Conservation (phyloP, 2,888 invertebrate species). For the Sphaeridia pumilis region DNA sequence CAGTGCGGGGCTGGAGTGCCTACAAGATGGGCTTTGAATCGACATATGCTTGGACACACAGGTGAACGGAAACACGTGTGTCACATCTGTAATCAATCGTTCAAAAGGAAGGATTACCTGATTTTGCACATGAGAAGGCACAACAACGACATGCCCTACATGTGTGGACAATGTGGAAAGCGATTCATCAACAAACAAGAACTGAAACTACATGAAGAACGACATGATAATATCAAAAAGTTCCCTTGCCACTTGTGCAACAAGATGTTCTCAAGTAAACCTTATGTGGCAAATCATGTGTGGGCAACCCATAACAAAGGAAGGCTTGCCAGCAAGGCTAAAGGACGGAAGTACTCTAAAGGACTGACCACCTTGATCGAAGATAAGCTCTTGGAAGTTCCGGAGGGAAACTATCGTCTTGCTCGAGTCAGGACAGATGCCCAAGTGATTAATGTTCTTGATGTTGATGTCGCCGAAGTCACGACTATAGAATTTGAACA, state of each 20-base stretch:
- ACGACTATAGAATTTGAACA: neutral
- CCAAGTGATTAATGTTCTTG: neutral
- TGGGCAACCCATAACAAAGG: constrained; percentile 3
- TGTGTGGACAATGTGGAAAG: constrained; percentile 10
- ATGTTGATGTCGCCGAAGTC: neutral
- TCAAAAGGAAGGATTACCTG: constrained; percentile 5
- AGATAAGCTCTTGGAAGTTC: neutral
- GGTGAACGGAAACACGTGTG: neutral
- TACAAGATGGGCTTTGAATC: neutral
- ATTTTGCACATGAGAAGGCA: constrained; percentile 5
- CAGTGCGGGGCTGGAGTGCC: neutral
- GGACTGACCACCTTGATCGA: neutral
- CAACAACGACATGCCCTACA: neutral
- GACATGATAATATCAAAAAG: neutral
- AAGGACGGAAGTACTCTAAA: too few species aligned
- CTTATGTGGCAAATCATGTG: constrained; percentile 5
- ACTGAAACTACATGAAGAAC: neutral
- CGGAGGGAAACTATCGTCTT: neutral
- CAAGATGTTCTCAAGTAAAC: constrained; percentile 1
- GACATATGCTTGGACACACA: constrained; percentile 2
- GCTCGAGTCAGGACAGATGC: neutral
- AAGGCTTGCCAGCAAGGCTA: too few species aligned
- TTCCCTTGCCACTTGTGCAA: constrained; percentile 1
- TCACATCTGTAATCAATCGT: neutral
- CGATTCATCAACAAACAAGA: neutral